Base-by-base conservation (phyloP, 1,140 invertebrate genomes). In the Gerris buenoi region DNA sequence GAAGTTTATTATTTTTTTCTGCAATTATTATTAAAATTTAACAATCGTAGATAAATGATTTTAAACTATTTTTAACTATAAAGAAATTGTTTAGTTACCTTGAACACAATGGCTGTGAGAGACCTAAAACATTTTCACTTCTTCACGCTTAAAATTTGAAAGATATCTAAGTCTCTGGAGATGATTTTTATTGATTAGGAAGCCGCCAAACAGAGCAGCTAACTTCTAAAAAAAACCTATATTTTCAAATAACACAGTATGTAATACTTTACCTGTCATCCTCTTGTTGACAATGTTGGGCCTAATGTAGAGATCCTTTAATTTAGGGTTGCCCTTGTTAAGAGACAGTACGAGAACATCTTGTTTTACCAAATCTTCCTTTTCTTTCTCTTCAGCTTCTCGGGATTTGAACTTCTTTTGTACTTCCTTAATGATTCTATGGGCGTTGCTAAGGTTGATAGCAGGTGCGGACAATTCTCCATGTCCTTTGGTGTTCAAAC, bases 341-440 rank as follows among this genome's bases (percentile, higher is more conserved):
- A 91, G 90, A 14, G 91, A 95, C 2, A 98, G 77, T 62, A 98
- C 84, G n/a, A 99, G 79, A 5, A 93, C 95, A 78, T 99, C 97
- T 80, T 99, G 97, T 80, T 99, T 98, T 0, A 99, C 96, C 63
- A 99, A 85, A 82, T 93, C 90, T 78, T 99, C 97, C 72, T 97
- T 98, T 77, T 99, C 97, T 70, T 93, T 86, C 79, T 99, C 96
- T 79, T 99, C 97, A 0, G 95, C 94, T 79, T 99, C 97, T 67
- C 96, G 81, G 0, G 94, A 98, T 80, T 97, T 97, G 75, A 95
- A 99, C 75, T 94, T 96, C 77, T 99, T 98, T 78, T 99, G 97
- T 28, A 99, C 94, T 81, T 99, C 97, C 79, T 99, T 99, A 73
- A 99, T 99, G 10, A 98, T 81, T 67, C 96, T 84, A 77, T 97